A percentile compares a stretch with the other conserved stretches of the same genome.
phyloP scores from a whole-genome alignment of 1,140 invertebrate species.

The Sycobia sp. region DNA sequence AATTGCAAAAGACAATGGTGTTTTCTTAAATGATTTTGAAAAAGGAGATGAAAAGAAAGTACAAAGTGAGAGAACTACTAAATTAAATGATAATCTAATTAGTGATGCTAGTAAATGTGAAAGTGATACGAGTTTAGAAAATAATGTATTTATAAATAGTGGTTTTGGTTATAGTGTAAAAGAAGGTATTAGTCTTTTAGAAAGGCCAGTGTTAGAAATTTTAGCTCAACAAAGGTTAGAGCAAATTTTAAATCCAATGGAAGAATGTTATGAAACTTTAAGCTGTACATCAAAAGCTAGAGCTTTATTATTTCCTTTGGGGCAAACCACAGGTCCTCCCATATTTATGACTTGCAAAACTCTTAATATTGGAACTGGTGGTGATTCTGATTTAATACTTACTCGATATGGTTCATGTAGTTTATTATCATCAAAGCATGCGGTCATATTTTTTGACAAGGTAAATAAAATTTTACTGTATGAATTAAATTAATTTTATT shows the following conservation, averaged over 20 bases:
- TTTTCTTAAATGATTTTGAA: constrained; percentile 16
- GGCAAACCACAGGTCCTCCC: constrained; percentile 62
- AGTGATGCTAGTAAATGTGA: constrained; percentile 20
- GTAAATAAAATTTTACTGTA: constrained; percentile 55
- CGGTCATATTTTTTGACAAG: constrained; percentile 88
- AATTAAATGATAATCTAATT: constrained; percentile 7
- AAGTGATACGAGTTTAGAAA: constrained; percentile 24
- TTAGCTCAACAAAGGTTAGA: constrained; percentile 56
- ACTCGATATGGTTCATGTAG: constrained; percentile 76
- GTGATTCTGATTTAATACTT: constrained; percentile 76
- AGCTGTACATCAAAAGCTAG: constrained; percentile 48
- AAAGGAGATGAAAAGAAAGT: constrained; percentile 23
- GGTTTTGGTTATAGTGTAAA: constrained; percentile 42
- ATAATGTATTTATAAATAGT: constrained; percentile 32
- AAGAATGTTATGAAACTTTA: constrained; percentile 48
- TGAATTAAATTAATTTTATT: neutral
- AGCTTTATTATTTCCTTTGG: constrained; percentile 60
- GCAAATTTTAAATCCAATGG: constrained; percentile 55
- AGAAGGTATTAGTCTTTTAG: constrained; percentile 55
- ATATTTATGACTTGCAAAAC: constrained; percentile 77
- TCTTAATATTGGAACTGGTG: constrained; percentile 76
- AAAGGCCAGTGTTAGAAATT: constrained; percentile 55
- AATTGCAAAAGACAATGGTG: constrained; percentile 11
- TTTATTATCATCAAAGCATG: constrained; percentile 80
- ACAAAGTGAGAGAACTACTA: constrained; percentile 26